These are phyloP conservation scores for Aspidiotus rigidus DNA, from an alignment of 2,888 invertebrate species.

Conservation along the genomic window DNA sequence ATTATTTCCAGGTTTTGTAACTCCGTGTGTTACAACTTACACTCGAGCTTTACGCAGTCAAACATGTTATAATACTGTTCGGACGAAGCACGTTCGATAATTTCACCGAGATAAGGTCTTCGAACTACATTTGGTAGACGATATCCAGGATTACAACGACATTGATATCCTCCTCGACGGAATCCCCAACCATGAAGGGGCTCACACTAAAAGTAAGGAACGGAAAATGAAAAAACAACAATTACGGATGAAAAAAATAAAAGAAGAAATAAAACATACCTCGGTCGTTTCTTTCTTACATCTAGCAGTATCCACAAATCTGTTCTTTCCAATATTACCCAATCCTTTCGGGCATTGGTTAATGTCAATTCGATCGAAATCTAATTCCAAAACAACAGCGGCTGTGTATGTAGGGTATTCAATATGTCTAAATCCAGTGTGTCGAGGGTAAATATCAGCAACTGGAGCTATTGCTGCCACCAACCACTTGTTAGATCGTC, in stretches of 20 bases:
- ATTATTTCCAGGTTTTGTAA: too few species aligned
- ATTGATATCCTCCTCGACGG: slow-evolving; percentile 89
- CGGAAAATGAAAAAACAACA: background rate
- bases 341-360: slow-evolving; percentile 88
- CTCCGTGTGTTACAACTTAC: slow-evolving; percentile 51
- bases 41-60: slow-evolving; percentile 82
- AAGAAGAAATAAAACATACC: slow-evolving; percentile 45
- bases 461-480: slow-evolving; percentile 89
- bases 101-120: slow-evolving; percentile 84
- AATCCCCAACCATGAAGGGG: slow-evolving; percentile 94
- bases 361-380: slow-evolving; percentile 91
- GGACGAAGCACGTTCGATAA: slow-evolving; percentile 82
- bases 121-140: slow-evolving; percentile 78
- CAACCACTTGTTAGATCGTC: slow-evolving; percentile 89
- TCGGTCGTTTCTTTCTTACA: slow-evolving; percentile 87
- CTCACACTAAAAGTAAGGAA: slow-evolving; percentile 62
- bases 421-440: slow-evolving; percentile 83
- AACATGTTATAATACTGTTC: slow-evolving; percentile 90
- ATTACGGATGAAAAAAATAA: background rate
- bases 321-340: slow-evolving; percentile 81
- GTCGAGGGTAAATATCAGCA: slow-evolving; percentile 88
- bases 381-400: slow-evolving; percentile 86
- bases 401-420: slow-evolving; percentile 92
- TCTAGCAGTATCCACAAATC: slow-evolving; percentile 77
- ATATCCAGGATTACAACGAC: slow-evolving; percentile 80